Base-by-base conservation (phyloP, 2,888 invertebrate species). In the Caenorhabditis wallacei region DNA sequence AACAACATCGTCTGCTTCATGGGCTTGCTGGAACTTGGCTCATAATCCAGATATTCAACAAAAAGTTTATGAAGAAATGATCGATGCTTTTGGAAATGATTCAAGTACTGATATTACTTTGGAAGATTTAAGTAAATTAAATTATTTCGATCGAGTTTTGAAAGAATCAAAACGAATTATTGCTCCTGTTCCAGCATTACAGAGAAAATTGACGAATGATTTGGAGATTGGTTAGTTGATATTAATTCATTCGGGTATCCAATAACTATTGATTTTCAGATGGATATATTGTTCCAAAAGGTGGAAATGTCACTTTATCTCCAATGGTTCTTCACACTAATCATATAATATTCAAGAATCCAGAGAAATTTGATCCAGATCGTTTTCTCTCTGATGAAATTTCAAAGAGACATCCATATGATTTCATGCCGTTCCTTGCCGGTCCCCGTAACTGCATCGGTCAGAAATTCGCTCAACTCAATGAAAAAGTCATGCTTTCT, bases 401-500 rank as follows among this genome's bases (percentile, higher is more conserved):
- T 63, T 84, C 68, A 16, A 84, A 86, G n/a, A 70, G 90, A 20
- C 87, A 90, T 66, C 88, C 91, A 0, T 91, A 85, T 64, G 85
- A 88, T 13, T 90, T 84, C 79, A 84, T 91, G 37, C 91, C 91
- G 8, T 91, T 91, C 80, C 88, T 89, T n/a, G 90, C 89, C 0
- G 90, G 90, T 13, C 87, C 89, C n/a, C 78, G 90, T 11, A 91
- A 90, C 61, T 90, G 90, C 66, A 90, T 91, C n/a, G 90, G 89
- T 2, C 93, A 93, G 82, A 92, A 92, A 80, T 93, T 93, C 89
- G 93, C 93, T 18, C 74, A 92, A 79, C 85, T 92, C 82, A 93
- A 93, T 82, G 92, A 92, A 87, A 93, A 93, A 84, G 82, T 82
- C 0, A 76, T 82, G 71, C n/a, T 82, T 3, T 66, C 66, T 16